Conservation (phyloP, 2,797 vertebrate species). For the Catamblyrhynchus diadema region DNA sequence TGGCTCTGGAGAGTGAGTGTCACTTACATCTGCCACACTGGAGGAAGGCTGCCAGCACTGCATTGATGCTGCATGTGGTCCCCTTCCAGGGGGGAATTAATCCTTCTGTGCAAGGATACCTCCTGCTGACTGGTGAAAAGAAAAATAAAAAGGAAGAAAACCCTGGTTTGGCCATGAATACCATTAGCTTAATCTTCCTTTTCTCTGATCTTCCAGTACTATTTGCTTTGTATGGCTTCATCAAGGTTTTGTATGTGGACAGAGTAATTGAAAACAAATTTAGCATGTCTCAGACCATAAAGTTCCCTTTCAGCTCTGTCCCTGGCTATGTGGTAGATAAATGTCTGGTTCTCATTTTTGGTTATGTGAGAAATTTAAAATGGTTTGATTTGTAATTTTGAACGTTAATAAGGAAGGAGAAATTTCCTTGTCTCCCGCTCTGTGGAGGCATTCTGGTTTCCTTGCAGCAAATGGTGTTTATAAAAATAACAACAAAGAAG, state of each 20-base stretch:
- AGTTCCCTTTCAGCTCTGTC: slow-evolving; percentile 49
- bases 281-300: slow-evolving; percentile 61
- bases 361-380: slow-evolving; percentile 72
- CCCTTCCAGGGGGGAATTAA: slow-evolving; percentile 44
- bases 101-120: slow-evolving; percentile 51
- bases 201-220: slow-evolving; percentile 64
- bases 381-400: slow-evolving; percentile 74
- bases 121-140: slow-evolving; percentile 52
- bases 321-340: slow-evolving; percentile 65
- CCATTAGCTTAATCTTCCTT: slow-evolving; percentile 36
- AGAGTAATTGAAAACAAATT: slow-evolving; percentile 78
- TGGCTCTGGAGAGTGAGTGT: slow-evolving; percentile 25
- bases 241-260: slow-evolving; percentile 62
- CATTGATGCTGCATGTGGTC: slow-evolving; percentile 55
- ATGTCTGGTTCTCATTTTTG: slow-evolving; percentile 77
- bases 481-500: neutral
- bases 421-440: neutral
- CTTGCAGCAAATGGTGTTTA: neutral
- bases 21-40: slow-evolving; percentile 41
- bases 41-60: slow-evolving; percentile 43
- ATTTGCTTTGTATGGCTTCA: slow-evolving; percentile 63
- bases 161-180: neutral
- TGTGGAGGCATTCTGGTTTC: neutral
- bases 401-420: slow-evolving; percentile 43
- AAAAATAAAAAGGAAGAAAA: neutral